Evolutionary conservation across 2,888 invertebrate species (phyloP).

Genomic region (Leptinotarsa tumamoca): DNA sequence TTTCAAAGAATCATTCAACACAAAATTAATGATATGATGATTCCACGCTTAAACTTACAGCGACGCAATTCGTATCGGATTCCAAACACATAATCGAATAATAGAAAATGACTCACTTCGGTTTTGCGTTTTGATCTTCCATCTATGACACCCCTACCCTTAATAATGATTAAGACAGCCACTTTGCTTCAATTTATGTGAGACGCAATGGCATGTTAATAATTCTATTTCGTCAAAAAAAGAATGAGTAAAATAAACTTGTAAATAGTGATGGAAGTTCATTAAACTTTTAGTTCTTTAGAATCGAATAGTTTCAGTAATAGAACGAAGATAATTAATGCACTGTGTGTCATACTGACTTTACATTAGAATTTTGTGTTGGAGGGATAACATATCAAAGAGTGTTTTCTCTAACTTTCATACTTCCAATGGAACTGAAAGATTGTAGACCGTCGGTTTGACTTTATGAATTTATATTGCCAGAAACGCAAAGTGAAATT

Average conservation of each 20-base stretch:
- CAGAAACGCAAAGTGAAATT: no score
- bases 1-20: slow-evolving; percentile 20
- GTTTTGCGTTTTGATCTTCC: slow-evolving; percentile 46
- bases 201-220: slow-evolving; percentile 44
- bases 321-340: no score
- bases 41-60: slow-evolving; percentile 17
- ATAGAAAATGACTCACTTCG: slow-evolving; percentile 44
- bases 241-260: slow-evolving; percentile 9
- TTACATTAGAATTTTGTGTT: no score
- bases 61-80: slow-evolving; percentile 40
- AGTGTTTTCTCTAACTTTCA: no score
- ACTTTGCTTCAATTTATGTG: slow-evolving; percentile 30
- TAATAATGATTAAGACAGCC: slow-evolving; percentile 30
- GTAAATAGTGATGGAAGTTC: slow-evolving; percentile 5
- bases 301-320: no score
- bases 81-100: slow-evolving; percentile 44
- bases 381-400: no score
- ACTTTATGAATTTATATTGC: no score
- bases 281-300: no score
- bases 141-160: slow-evolving; percentile 47
- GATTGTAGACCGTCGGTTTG: no score
- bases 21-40: slow-evolving; percentile 26
- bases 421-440: no score
- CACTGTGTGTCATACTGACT: no score
- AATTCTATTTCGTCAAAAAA: slow-evolving; percentile 31